phyloP scores from a whole-genome alignment of 1,140 invertebrate genomes.

The Drosophila seguyi region DNA sequence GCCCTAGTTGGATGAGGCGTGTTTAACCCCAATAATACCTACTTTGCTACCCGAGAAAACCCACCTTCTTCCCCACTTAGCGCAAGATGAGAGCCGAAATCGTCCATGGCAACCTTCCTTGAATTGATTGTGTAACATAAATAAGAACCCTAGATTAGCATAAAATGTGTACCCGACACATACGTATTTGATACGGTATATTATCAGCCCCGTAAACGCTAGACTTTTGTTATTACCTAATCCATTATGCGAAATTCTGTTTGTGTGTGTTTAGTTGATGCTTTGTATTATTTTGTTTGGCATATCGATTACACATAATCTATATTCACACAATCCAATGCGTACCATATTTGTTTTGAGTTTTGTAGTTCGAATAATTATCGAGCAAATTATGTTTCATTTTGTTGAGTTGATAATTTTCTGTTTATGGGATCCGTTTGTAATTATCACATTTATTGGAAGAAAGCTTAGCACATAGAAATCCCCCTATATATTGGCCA shows the following conservation, averaged over 20 bases:
- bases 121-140: constrained; percentile 54
- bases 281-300: constrained; percentile 56
- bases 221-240: constrained; percentile 36
- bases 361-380: constrained; percentile 31
- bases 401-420: constrained; percentile 39
- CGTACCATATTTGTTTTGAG: constrained; percentile 26
- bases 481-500: neutral
- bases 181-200: constrained; percentile 39
- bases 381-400: constrained; percentile 17
- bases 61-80: constrained; percentile 33
- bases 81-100: constrained; percentile 50
- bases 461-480: constrained; percentile 22
- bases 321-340: constrained; percentile 7
- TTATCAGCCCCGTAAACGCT: constrained; percentile 45
- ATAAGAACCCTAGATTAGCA: constrained; percentile 53
- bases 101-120: constrained; percentile 43
- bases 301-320: constrained; percentile 33
- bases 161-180: constrained; percentile 30
- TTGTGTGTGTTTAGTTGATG: constrained; percentile 58
- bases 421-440: constrained; percentile 12
- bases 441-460: constrained; percentile 18
- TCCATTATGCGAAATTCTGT: constrained; percentile 23
- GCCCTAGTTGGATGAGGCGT: constrained; percentile 38
- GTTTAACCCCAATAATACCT: constrained; percentile 34
- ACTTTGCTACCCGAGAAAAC: neutral